phyloP scores from a whole-genome alignment of 2,113 vertebrate species.

The Kryptolebias marmoratus region DNA sequence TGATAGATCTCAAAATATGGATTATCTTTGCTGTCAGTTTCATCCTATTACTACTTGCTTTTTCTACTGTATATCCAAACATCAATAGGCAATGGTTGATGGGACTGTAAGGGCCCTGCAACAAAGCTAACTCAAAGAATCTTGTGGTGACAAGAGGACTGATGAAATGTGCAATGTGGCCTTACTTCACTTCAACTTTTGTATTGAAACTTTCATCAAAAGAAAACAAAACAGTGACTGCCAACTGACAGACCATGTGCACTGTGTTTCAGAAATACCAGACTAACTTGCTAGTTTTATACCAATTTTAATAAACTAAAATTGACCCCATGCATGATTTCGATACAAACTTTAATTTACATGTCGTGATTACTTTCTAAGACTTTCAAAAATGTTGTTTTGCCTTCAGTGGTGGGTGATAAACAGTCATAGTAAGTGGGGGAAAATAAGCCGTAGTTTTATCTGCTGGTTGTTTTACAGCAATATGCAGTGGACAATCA shows the following conservation, averaged over 20 bases:
- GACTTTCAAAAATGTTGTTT: too few relatives aligned
- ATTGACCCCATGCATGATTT: neutral
- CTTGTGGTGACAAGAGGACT: conserved; percentile 7
- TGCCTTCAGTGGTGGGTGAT: too few relatives aligned
- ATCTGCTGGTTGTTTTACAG: too few relatives aligned
- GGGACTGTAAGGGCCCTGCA: neutral
- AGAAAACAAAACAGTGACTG: neutral
- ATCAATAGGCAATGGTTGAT: neutral
- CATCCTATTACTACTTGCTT: conserved; percentile 17
- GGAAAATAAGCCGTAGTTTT: too few relatives aligned
- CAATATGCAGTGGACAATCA: too few relatives aligned
- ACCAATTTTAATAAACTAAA: neutral
- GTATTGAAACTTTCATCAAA: neutral
- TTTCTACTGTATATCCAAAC: neutral
- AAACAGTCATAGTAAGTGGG: too few relatives aligned
- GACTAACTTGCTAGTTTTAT: too few relatives aligned
- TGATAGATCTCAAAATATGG: neutral
- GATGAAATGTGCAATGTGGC: conserved; percentile 3
- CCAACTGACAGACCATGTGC: neutral
- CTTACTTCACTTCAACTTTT: neutral
- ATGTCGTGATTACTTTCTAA: neutral
- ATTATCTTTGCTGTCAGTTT: conserved; percentile 6
- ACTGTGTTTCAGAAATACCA: neutral
- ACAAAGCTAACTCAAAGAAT: neutral
- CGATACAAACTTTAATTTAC: neutral